These are phyloP conservation scores for Drosophila falleni DNA, from an alignment of 2,888 invertebrate genomes.

Conservation along the genomic window DNA sequence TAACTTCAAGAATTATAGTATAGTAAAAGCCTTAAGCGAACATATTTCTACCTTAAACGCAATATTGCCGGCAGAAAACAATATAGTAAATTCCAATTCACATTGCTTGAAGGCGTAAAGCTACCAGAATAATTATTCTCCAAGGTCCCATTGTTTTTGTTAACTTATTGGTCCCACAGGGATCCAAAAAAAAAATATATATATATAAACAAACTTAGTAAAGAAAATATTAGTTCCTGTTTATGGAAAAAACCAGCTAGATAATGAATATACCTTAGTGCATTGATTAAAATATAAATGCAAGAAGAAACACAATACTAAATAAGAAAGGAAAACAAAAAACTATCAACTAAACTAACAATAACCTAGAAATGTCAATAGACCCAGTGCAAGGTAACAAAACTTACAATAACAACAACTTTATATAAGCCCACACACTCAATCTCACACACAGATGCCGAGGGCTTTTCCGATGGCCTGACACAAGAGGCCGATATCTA, in stretches of 20 bases:
- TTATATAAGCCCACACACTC: constrained; percentile 5
- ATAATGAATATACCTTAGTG: constrained; percentile 7
- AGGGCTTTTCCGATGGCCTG: constrained; percentile 35
- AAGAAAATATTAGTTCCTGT: constrained; percentile 7
- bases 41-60: not conserved
- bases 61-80: not conserved
- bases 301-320: constrained; percentile 36
- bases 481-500: constrained; percentile 45
- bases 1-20: not conserved
- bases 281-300: constrained; percentile 25
- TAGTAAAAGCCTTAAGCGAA: not conserved
- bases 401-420: constrained; percentile 19
- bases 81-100: constrained; percentile 28
- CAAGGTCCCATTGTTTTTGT: constrained; percentile 26
- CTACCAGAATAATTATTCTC: constrained; percentile 38
- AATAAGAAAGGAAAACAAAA: constrained; percentile 22
- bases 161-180: constrained; percentile 30
- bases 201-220: constrained; percentile 1
- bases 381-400: constrained; percentile 54
- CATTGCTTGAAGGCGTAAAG: constrained; percentile 37
- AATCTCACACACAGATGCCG: constrained; percentile 6
- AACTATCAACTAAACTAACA: constrained; percentile 30
- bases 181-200: not conserved
- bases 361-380: constrained; percentile 76
- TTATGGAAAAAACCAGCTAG: constrained; percentile 3